A percentile compares a stretch with the other conserved stretches of the same genome.
These are phyloP conservation scores for Saiga tatarica DNA, from an alignment of 2,113 vertebrate genomes.

Conservation along the genomic window DNA sequence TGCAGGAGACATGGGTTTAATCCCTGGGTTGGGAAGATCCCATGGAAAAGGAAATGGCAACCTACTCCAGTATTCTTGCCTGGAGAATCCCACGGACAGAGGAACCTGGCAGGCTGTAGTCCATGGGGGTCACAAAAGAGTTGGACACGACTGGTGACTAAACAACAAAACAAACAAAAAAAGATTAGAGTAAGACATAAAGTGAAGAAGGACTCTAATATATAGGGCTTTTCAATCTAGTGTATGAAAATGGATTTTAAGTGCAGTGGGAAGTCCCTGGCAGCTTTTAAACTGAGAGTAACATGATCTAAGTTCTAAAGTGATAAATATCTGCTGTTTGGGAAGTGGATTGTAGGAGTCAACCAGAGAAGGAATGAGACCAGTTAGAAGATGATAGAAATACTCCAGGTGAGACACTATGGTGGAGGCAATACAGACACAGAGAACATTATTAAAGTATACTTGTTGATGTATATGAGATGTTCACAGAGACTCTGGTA, in stretches of 20 bases:
- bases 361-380: no score
- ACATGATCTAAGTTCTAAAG: background rate
- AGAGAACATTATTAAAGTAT: no score
- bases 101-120: background rate
- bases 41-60: background rate
- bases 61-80: background rate
- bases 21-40: background rate
- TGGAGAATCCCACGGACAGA: fast-evolving
- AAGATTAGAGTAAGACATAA: background rate
- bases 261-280: background rate
- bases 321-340: background rate
- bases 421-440: no score
- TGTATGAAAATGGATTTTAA: background rate
- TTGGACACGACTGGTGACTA: background rate
- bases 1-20: background rate
- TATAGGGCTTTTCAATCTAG: background rate
- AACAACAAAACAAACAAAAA: background rate
- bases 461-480: no score
- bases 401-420: no score
- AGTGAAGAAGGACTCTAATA: background rate
- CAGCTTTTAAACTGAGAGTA: background rate
- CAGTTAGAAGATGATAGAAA: no score
- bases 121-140: background rate
- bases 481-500: no score
- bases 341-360: no score